A percentile compares a stretch with the other conserved stretches of the same genome.
These are phyloP conservation scores for Panthera uncia DNA, from an alignment of 2,113 vertebrate species.

Conservation along the genomic window DNA sequence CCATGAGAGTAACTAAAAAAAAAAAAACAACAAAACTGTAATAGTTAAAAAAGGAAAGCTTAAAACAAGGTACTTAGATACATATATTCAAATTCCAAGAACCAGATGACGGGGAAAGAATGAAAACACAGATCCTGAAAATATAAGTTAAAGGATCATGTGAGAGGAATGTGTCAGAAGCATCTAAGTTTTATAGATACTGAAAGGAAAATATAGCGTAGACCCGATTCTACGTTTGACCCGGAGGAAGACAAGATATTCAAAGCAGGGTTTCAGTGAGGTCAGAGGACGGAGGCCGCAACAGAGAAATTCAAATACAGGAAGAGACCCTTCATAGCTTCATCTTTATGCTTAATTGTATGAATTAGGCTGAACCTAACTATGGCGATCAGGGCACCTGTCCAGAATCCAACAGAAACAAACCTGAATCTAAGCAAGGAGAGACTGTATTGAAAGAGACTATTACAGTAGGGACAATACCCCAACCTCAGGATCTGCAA, in stretches of 20 bases:
- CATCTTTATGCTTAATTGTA: background rate
- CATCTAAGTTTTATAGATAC: background rate
- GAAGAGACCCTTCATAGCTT: background rate
- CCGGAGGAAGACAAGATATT: background rate
- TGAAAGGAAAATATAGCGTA: background rate
- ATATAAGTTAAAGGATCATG: background rate
- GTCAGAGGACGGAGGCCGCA: background rate
- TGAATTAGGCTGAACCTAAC: background rate
- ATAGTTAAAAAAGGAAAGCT: background rate
- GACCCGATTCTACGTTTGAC: background rate
- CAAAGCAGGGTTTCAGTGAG: background rate
- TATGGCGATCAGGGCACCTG: background rate
- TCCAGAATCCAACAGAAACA: background rate
- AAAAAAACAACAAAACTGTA: background rate
- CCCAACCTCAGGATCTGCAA: background rate
- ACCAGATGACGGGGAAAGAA: background rate
- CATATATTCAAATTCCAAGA: background rate
- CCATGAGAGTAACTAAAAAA: background rate
- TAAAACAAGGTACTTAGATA: background rate
- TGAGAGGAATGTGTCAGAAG: background rate
- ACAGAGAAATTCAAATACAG: background rate
- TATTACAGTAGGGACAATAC: background rate
- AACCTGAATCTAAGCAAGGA: background rate
- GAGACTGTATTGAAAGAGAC: background rate
- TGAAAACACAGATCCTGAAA: background rate